Evolutionary conservation across 2,888 invertebrate genomes (phyloP), one percentile per base, ranked within the genome.

Genomic region (Omphaloscelis lunosa): DNA sequence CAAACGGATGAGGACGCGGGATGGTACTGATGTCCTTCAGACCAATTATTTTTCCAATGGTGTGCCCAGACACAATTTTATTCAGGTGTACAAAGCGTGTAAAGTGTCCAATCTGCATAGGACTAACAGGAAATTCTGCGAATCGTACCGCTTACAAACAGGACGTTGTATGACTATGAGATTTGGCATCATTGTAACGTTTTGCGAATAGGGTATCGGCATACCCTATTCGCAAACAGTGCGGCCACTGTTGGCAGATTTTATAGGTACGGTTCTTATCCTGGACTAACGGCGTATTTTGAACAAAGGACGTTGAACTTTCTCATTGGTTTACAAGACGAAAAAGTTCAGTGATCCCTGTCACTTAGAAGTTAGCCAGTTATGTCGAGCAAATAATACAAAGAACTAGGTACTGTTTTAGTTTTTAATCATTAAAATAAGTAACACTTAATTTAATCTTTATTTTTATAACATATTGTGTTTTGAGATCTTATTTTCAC

Each of bases 31-130:
- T 61, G 15, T 69, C 56, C 17, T 29, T 59, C 39, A 48, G 27
- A 59, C 29, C 48, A 71, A 51, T 62, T 56, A 48, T 45, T 53
- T 67, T 48, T 34, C 17, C 20, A 23, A 45, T 66, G 15, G 29
- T 58, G 51, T 59, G 12, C 48, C 23, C 17, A 2, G 20, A 11
- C 20, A 58, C 71, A 39, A 62, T 56, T 77, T 62, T 27, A 20
- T 66, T 61, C 34, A 29, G 12, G 51, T 56, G 5, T 17, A 61
- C 27, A 51, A 45, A 56, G 15, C 29, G n/a, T 23, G 15, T 79
- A 45, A 53, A n/a, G n/a, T 29, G 11, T 51, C 48, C 29, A 56
- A 79, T 77, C 39, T 63, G 29, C 15, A n/a, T 17, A 39, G n/a
- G 15, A 51, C 63, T 56, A 51, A 72, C 39, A 9, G 20, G 20